phyloP scores from a whole-genome alignment of 2,888 invertebrate genomes.

The Pseudococcus longispinus region DNA sequence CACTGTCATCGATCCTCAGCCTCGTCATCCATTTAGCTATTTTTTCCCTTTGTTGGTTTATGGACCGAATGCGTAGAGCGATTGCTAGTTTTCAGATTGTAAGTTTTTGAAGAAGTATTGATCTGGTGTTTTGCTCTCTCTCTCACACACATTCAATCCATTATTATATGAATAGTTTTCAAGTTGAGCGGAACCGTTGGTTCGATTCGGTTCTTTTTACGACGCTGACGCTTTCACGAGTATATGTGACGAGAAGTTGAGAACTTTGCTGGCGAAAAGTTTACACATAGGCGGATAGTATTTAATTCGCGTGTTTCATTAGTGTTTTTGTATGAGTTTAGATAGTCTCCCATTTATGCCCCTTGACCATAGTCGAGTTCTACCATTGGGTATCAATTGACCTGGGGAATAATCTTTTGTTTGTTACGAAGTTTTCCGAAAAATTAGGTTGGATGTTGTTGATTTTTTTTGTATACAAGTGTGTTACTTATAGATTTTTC shows the following conservation, averaged over 20 bases:
- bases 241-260: neutral
- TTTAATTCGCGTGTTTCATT: neutral
- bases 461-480: neutral
- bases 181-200: neutral
- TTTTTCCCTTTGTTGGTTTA: constrained; percentile 21
- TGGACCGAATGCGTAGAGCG: constrained; percentile 7
- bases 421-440: neutral
- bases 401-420: neutral
- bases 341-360: neutral
- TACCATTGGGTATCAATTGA: neutral
- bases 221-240: neutral
- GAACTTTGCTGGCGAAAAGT: neutral
- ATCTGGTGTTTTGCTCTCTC: constrained; percentile 8
- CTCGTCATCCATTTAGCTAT: constrained; percentile 31
- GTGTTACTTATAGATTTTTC: neutral
- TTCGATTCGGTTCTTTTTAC: neutral
- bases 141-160: neutral
- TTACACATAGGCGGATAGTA: neutral
- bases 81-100: neutral
- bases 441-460: neutral
- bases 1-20: constrained; percentile 41
- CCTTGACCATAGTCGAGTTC: neutral
- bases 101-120: constrained; percentile 24
- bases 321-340: neutral
- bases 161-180: neutral